Evolutionary conservation across 1,140 invertebrate genomes (phyloP), one percentile per base, ranked within the genome.

Genomic region (Stegodyphus dumicola): DNA sequence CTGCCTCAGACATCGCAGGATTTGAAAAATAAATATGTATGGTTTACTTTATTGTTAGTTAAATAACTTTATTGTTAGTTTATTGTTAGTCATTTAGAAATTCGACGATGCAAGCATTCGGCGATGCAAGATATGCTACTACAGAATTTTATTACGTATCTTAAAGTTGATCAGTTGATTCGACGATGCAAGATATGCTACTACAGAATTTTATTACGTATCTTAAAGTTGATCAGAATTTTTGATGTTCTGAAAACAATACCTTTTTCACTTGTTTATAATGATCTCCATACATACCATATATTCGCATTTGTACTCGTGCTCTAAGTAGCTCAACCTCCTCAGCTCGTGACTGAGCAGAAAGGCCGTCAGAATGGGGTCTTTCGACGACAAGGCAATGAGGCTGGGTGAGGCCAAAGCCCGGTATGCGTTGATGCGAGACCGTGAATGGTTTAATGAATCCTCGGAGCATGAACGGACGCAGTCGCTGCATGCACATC

Each of bases 321-420:
- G 97, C 91, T 99, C 98, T 88, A 99, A 93, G 88, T 97, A 96
- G 87, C 96, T 97, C 48, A 99, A 93, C 78, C 97, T 93, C 67
- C 97, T 93, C 73, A 99, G 92, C 91, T 99, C 97, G 96, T 97
- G 98, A 75, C 96, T 98, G 18, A 99, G 93, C 91, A 99, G 97
- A 91, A 99, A 99, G 54, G 98, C 97, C 3, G 97, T 98, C 77
- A 99, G 92, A 87, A 99, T 98, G 15, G 98, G 98, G 91, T 99
- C 98, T 91, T 98, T 98, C 88, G 96, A 97, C 77, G 96, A 97
- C 10, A 99, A 93, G 7, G 95, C 95, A 88, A 98, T 97, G 73
- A 98, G 93, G n/a, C 96, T 97, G 1, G 97, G 97, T 86, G 95
- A 97, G 18, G 97, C 96, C 84, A 98, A 91, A 0, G 97, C 97